phyloP scores from a whole-genome alignment of 2,888 invertebrate genomes.

The Eristalis tenax region DNA sequence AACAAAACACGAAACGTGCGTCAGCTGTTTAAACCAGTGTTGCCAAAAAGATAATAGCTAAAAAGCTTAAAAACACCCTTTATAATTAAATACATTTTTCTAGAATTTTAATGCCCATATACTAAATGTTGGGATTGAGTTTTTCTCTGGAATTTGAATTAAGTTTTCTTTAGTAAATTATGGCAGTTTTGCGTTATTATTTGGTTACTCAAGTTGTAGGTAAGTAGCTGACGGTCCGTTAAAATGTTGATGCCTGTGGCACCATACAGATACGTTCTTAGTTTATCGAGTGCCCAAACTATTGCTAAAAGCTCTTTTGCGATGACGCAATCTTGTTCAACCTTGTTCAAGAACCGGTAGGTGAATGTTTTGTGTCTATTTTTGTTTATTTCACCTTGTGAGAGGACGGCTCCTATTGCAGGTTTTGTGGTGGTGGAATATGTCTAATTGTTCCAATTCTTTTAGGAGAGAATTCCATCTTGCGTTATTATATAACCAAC shows the following conservation, averaged over 20 bases:
- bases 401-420: constrained; percentile 19
- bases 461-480: background rate
- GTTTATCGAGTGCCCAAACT: background rate
- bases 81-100: constrained; percentile 42
- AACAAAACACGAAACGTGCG: too few species aligned
- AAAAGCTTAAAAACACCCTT: too few species aligned
- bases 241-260: constrained; percentile 3
- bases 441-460: background rate
- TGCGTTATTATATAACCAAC: constrained; percentile 19
- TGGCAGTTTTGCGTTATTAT: constrained; percentile 15
- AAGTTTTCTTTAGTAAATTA: background rate
- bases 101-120: constrained; percentile 39
- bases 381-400: constrained; percentile 4
- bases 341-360: constrained; percentile 22
- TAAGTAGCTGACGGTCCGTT: background rate
- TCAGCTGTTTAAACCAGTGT: too few species aligned
- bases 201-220: background rate
- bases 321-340: background rate
- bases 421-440: background rate
- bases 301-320: background rate
- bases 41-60: too few species aligned
- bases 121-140: constrained; percentile 21
- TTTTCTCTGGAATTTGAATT: constrained; percentile 15
- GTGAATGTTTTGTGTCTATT: constrained; percentile 4
- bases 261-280: constrained; percentile 31